Conservation (phyloP, 2,888 invertebrate species). For the Busseola fusca region DNA sequence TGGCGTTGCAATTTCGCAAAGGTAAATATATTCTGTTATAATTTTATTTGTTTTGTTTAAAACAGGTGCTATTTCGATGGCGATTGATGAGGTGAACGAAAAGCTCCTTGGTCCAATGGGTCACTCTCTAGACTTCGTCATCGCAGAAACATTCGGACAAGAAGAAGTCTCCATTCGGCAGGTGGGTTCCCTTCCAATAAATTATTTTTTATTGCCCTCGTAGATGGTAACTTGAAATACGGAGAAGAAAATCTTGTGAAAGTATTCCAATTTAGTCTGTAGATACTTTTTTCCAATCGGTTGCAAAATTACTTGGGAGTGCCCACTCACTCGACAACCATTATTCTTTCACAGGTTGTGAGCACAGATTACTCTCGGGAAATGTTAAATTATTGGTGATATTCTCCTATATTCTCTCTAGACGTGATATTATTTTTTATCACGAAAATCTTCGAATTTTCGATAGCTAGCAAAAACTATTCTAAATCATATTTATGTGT, state of each 20-base stretch:
- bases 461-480: conserved; percentile 12
- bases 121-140: conserved; percentile 93
- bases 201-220: conserved; percentile 48
- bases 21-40: conserved; percentile 14
- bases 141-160: conserved; percentile 97
- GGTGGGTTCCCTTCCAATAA: conserved; percentile 69
- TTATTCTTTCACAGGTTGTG: conserved; percentile 78
- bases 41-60: conserved; percentile 45
- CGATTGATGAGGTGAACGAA: conserved; percentile 94
- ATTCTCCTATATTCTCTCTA: conserved; percentile 36
- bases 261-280: conserved; percentile 65
- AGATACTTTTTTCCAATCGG: conserved; percentile 72
- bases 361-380: conserved; percentile 69
- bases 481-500: conserved; percentile 24
- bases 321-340: conserved; percentile 69
- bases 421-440: conserved; percentile 28
- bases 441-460: not conserved
- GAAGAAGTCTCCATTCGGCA: conserved; percentile 95
- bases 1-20: conserved; percentile 21
- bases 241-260: conserved; percentile 59
- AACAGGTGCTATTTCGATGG: conserved; percentile 95
- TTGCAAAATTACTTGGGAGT: conserved; percentile 72
- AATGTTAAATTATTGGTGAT: conserved; percentile 57
- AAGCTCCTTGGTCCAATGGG: conserved; percentile 90
- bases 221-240: conserved; percentile 45